Evolutionary conservation across 1,140 invertebrate species (phyloP).

Genomic region (Mylabris phalerata): DNA sequence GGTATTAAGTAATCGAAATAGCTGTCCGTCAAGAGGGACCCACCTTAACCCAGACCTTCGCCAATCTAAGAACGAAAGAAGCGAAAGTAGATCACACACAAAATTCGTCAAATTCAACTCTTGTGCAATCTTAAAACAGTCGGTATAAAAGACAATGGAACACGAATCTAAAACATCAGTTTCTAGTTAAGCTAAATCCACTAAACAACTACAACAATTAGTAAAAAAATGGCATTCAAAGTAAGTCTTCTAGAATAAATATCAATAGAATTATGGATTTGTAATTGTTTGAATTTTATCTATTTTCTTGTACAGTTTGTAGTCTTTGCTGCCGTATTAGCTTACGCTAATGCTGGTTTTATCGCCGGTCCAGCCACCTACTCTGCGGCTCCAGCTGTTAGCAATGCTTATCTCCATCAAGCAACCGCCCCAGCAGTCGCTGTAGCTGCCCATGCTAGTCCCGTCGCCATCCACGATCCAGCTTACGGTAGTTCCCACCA

Average conservation of each 20-base stretch:
- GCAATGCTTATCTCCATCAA: constrained; percentile 13
- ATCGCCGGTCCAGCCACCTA: constrained; percentile 25
- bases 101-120: not conserved
- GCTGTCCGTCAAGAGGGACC: not conserved
- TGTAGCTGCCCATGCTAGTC: constrained; percentile 34
- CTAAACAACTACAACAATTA: constrained; percentile 1
- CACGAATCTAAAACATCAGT: constrained; percentile 17
- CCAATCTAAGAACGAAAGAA: constrained; percentile 10
- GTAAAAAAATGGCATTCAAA: constrained; percentile 21
- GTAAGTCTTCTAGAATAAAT: constrained; percentile 18
- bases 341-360: constrained; percentile 24
- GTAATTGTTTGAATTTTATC: not conserved
- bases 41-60: constrained; percentile 36
- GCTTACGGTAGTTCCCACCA: constrained; percentile 50
- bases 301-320: constrained; percentile 25
- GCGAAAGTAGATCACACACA: constrained; percentile 27
- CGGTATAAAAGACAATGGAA: constrained; percentile 11
- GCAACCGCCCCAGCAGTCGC: constrained; percentile 28
- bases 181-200: constrained; percentile 7
- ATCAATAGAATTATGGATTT: not conserved
- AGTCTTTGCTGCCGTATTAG: constrained; percentile 27
- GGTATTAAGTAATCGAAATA: no score
- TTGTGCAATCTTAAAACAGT: not conserved
- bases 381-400: constrained; percentile 20
- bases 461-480: constrained; percentile 42